phyloP scores from a whole-genome alignment of 2,113 vertebrate genomes.

The Procavia capensis region DNA sequence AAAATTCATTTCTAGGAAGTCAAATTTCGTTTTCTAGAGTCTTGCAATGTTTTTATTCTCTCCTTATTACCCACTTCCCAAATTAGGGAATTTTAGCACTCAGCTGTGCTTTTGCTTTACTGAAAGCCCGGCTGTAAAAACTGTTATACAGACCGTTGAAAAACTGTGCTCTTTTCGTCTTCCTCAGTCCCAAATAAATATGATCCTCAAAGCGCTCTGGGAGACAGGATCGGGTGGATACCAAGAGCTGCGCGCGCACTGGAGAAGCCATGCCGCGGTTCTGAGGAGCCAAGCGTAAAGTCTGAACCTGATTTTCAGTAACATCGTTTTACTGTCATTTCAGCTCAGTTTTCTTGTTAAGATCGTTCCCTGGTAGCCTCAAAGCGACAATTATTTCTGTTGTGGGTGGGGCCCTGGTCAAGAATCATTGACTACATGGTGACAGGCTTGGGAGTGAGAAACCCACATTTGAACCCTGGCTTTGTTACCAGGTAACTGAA shows the following conservation, averaged over 20 bases:
- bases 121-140: background rate
- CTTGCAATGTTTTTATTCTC: constrained; percentile 21
- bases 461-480: background rate
- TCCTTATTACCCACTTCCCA: background rate
- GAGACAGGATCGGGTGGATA: background rate
- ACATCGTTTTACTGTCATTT: background rate
- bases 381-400: constrained; percentile 30
- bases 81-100: background rate
- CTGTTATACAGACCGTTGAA: background rate
- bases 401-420: constrained; percentile 41
- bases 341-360: background rate
- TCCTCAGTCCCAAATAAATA: background rate
- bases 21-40: background rate
- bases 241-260: background rate
- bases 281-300: background rate
- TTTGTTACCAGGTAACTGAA: background rate
- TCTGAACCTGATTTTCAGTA: background rate
- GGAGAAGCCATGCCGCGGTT: background rate
- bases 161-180: background rate
- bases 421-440: background rate
- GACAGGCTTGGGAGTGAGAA: background rate
- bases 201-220: constrained; percentile 36
- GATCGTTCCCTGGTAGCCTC: background rate
- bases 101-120: background rate
- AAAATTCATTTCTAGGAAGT: constrained; percentile 5